A percentile compares a stretch with the other conserved stretches of the same genome.
Conservation (phyloP, 1,140 invertebrate species). For the Drosophila ohnishii region DNA sequence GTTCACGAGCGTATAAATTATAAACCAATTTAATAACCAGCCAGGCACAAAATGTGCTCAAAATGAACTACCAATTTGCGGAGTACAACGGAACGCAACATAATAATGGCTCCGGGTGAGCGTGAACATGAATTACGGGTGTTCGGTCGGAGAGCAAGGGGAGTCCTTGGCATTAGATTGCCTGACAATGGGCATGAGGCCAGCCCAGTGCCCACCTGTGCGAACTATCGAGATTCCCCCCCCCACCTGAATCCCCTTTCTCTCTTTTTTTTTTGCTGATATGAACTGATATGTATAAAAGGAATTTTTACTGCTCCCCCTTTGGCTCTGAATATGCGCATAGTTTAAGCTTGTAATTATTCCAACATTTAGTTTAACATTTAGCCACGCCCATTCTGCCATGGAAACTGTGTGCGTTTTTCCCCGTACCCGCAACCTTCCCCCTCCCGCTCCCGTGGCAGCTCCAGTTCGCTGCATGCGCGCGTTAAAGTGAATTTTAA, state of each 20-base stretch:
- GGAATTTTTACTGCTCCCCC: constrained; percentile 8
- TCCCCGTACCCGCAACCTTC: too few relatives aligned
- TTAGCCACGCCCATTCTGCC: constrained; percentile 29
- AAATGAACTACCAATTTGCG: constrained; percentile 76
- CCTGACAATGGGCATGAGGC: constrained; percentile 36
- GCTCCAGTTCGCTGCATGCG: constrained; percentile 36
- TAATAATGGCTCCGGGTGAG: constrained; percentile 58
- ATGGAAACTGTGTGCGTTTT: constrained; percentile 32
- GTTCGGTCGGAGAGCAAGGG: neutral
- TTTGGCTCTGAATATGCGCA: constrained; percentile 64
- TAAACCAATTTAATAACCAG: constrained; percentile 77
- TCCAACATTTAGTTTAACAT: constrained; percentile 77
- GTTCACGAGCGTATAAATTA: constrained; percentile 68
- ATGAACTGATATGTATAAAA: constrained; percentile 15
- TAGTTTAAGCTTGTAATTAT: constrained; percentile 78
- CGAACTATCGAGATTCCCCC: constrained; percentile 17
- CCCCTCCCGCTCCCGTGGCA: neutral
- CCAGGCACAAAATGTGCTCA: constrained; percentile 64
- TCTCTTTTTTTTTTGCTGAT: neutral
- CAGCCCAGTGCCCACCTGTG: constrained; percentile 30
- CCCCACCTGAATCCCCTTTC: neutral
- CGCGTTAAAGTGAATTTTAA: constrained; percentile 78
- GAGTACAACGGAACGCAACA: constrained; percentile 54
- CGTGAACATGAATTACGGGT: constrained; percentile 69
- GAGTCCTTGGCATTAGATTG: constrained; percentile 51